Base-by-base conservation (phyloP, 2,888 invertebrate genomes). In the Zygaena filipendulae region DNA sequence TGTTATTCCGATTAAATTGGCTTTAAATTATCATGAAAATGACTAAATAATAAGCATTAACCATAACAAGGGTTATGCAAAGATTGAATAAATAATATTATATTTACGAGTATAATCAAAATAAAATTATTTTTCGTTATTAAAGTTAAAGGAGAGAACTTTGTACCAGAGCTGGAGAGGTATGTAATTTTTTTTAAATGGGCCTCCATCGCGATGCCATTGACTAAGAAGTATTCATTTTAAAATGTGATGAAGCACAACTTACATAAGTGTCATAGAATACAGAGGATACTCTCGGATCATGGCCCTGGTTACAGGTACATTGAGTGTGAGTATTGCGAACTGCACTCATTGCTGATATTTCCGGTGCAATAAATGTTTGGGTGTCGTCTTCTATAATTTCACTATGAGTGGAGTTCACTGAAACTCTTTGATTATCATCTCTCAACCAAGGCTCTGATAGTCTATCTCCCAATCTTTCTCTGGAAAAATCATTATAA, bases 181-280 rank as follows among this genome's bases (percentile, higher is more conserved):
- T n/a, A n/a, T n/a, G n/a, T n/a, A n/a, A n/a, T n/a, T n/a, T n/a
- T n/a, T n/a, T n/a, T n/a, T n/a, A n/a, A n/a, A n/a, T n/a, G n/a
- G n/a, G n/a, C n/a, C n/a, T n/a, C n/a, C n/a, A n/a, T n/a, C n/a
- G n/a, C n/a, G n/a, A n/a, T n/a, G n/a, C n/a, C n/a, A n/a, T n/a
- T n/a, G n/a, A n/a, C n/a, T n/a, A n/a, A n/a, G n/a, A n/a, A n/a
- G n/a, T n/a, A n/a, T n/a, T n/a, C n/a, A n/a, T n/a, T n/a, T n/a
- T n/a, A n/a, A n/a, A n/a, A n/a, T 18, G 14, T 21, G 21, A 16
- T 13, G 11, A 9, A 18, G 27, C 22, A 30, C 10, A 6, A 55
- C 66, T 68, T 58, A 81, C 80, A 43, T 75, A 79, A 21, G 70
- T 58, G 28, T 80, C 75, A 43, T 75, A 80, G 49, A 67, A 80